Evolutionary conservation across 2,888 invertebrate species (phyloP), one percentile per base, ranked within the genome.

Genomic region (Torymus tubicola): DNA sequence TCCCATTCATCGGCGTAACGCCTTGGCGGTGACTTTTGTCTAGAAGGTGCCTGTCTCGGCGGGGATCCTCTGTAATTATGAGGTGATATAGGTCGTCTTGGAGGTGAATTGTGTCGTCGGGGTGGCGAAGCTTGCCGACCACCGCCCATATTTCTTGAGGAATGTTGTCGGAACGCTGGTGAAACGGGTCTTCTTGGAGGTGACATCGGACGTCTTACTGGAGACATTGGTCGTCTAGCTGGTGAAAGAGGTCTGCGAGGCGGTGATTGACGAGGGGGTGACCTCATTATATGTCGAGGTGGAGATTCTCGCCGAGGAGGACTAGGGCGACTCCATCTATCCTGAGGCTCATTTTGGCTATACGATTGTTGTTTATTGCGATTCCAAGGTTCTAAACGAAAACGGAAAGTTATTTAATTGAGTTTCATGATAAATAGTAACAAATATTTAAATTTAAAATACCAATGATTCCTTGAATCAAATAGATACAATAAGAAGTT

Each of bases 1-100:
- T 90, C 89, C 90, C 90, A 90, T 0, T 90, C 89, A 75, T 89
- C 89, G 8, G 81, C 83, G 63, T 85, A 87, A 60, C 85, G 85
- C 50, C 84, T 81, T 0, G 83, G 83, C 0, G 88, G 86, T 10
- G 80, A 79, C 61, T 81, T 75, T n/a, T 81, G 81, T 12, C 80
- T 77, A 16, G 2, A 55, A 1, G 65, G 60, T 4, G 57, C 13
- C 8, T 83, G 84, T 52, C 86, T 83, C 3, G 84, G 84, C 2
- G 87, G 86, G 3, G 79, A 77, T 4, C 42, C 64, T n/a, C 79
- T 31, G 8, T 42, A 57, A 58, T 75, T 50, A 14, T 81, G 68
- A 1, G 80, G 71, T 0, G 83, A 73, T 12, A 61, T n/a, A 1
- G 61, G 53, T 24, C 72, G 64, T 12, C 79, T 79, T 12, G 55